Evolutionary conservation across 2,113 vertebrate species (phyloP), one percentile per base, ranked within the genome.

Genomic region (Pycnonotus jocosus): DNA sequence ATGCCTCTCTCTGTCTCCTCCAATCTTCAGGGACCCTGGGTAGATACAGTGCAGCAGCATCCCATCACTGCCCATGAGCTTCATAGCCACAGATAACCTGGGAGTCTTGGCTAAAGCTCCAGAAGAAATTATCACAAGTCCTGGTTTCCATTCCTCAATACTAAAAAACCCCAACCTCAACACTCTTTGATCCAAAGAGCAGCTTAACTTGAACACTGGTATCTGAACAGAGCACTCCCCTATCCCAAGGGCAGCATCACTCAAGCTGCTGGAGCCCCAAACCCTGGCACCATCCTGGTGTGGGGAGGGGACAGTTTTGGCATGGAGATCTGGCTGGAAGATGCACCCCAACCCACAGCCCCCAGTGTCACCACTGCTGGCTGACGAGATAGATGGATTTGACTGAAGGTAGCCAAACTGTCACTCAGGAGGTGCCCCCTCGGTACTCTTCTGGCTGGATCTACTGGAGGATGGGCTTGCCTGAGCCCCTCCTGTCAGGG

Each of bases 351-450:
- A 20, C 16, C 40, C 5, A 1, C 0, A 0, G 16, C 47, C 51
- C 61, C 53, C 33, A 0, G 35, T 42, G 15, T 47, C 20, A 19
- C 87, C 9, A 25, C 90, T 81, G 94, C 80, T 31, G 76, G 78
- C 82, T 90, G 96, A 90, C 11, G 20, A 62, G 54, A 91, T 93
- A 92, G 94, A 96, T 89, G 87, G 90, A 94, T 96, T 86, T 96
- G 97, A 97, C 96, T 96, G 92, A 97, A 97, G 95, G 95, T 40
- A 95, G 95, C 97, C 97, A 97, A 97, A 97, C 98, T 98, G 98
- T 98, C 98, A 98, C 95, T 98, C 98, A 98, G 95, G 90, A 97
- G 95, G 78, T 97, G 98, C 97, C 98, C 97, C 97, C 97, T 98
- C 92, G 40, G 97, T 97, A 97, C 97, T 98, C 97, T 96, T 96